Evolutionary conservation across 2,797 vertebrate species (phyloP), one percentile per base, ranked within the genome.

Genomic region (Ctenochaetus hawaiiensis): DNA sequence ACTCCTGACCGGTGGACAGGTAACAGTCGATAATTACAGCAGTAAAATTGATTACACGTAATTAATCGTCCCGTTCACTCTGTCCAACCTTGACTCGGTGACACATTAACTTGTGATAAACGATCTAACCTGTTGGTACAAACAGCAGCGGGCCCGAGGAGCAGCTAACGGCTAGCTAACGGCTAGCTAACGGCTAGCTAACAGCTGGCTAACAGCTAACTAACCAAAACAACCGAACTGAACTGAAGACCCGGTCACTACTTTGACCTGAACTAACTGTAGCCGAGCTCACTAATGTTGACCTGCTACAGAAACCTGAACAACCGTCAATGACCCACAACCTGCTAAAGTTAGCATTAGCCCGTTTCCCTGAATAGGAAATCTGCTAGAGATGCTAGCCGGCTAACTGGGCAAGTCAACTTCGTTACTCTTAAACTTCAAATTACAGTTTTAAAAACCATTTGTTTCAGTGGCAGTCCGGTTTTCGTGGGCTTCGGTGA

Each of bases 401-500:
- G 26, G 61, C 70, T 80, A 79, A 37, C 44, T 1, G 12, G 1
- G 67, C 51, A 72, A 22, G 39, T 23, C 61, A 48, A 5, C 51
- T 20, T 6, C 6, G 5, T 4, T 6, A 10, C 59, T 39, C 17
- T 9, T 30, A 52, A 4, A 18, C 18, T 20, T 14, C 2, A 1
- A 57, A 37, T 12, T 0, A 1, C 12, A 0, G 37, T 30, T 72
- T 14, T 22, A 16, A 17, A 2, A 0, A 17, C 6, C 3, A 16
- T 58, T 53, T 47, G 6, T 58, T 17, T 48, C 43, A 14, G 0
- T 13, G 4, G 3, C 30, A 20, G 4, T 7, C 1, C 12, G 18
- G 6, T 5, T 2, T 20, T 26, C 0, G 8, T 0, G 5, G 0
- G 8, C 2, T 0, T 8, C 16, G 2, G 1, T 0, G 0, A 10